Percentiles rank a stretch among this genome's conserved stretches.
Evolutionary conservation across 2,797 vertebrate genomes (phyloP).

Genomic region (Xiphorhynchus erythropygius): DNA sequence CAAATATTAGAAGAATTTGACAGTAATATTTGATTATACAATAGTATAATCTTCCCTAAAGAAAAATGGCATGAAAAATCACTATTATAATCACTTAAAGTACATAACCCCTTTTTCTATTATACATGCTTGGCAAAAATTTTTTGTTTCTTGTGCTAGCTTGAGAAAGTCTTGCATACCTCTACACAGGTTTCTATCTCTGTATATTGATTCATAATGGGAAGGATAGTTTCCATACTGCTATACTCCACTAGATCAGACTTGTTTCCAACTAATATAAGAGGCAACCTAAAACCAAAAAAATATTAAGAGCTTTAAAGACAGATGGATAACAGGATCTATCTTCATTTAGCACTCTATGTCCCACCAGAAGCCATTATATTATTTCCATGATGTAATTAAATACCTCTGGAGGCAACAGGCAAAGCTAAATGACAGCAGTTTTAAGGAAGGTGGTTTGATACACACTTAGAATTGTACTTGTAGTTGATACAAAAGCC

Average conservation of each 20-base stretch:
- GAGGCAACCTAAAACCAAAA: constrained; percentile 84
- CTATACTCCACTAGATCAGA: constrained; percentile 96
- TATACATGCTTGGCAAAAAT: background rate
- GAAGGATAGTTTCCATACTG: constrained; percentile 96
- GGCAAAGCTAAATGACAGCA: background rate
- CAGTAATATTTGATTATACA: background rate
- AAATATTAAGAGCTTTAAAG: constrained; percentile 21
- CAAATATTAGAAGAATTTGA: background rate
- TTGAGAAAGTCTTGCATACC: constrained; percentile 77
- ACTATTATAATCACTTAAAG: background rate
- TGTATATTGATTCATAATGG: constrained; percentile 96
- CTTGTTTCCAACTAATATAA: constrained; percentile 97
- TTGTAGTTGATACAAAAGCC: background rate
- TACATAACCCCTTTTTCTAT: background rate
- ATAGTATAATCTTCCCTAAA: background rate
- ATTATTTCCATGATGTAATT: background rate
- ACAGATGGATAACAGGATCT: background rate
- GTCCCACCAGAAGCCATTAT: background rate
- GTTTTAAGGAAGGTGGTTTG: background rate
- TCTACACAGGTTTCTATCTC: constrained; percentile 98
- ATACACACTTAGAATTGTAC: background rate
- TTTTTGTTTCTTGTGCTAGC: background rate
- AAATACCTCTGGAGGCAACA: background rate
- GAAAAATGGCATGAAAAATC: background rate
- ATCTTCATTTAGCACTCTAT: background rate